Conservation (phyloP, 2,797 vertebrate species). For the Alauda arvensis region DNA sequence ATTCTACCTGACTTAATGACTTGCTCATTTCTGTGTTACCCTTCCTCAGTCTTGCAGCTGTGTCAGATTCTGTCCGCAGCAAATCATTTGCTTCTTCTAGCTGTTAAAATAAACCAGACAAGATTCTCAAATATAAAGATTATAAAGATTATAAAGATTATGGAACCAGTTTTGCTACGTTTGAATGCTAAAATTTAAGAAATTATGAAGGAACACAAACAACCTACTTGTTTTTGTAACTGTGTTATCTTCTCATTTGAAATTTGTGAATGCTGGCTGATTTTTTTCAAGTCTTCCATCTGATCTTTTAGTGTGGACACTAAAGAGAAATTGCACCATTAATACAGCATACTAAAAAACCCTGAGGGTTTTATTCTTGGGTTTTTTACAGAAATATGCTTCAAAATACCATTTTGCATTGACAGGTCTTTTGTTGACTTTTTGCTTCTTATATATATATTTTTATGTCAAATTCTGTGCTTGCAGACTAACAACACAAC, state of each 20-base stretch:
- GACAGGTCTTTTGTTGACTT: background rate
- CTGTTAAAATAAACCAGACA: conserved; percentile 67
- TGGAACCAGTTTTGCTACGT: background rate
- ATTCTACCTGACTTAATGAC: conserved; percentile 88
- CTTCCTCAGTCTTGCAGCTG: conserved; percentile 90
- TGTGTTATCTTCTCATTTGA: conserved; percentile 92
- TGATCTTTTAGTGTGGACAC: conserved; percentile 97
- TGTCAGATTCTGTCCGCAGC: conserved; percentile 92
- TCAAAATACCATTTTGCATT: background rate
- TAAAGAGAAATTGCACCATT: conserved; percentile 59
- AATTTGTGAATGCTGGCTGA: conserved; percentile 92
- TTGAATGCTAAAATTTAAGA: background rate
- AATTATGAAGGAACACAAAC: background rate
- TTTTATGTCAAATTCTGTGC: background rate
- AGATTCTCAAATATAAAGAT: background rate
- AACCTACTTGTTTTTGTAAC: conserved; percentile 90
- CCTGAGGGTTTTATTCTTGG: background rate
- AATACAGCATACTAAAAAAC: background rate
- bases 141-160: background rate
- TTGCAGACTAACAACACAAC: background rate
- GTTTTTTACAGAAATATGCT: background rate
- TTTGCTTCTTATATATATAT: background rate
- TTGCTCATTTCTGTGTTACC: conserved; percentile 92
- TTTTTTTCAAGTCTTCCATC: conserved; percentile 92
- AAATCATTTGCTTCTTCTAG: conserved; percentile 94